Base-by-base conservation (phyloP, 2,888 invertebrate genomes). In the Pristionchus entomophagus region DNA sequence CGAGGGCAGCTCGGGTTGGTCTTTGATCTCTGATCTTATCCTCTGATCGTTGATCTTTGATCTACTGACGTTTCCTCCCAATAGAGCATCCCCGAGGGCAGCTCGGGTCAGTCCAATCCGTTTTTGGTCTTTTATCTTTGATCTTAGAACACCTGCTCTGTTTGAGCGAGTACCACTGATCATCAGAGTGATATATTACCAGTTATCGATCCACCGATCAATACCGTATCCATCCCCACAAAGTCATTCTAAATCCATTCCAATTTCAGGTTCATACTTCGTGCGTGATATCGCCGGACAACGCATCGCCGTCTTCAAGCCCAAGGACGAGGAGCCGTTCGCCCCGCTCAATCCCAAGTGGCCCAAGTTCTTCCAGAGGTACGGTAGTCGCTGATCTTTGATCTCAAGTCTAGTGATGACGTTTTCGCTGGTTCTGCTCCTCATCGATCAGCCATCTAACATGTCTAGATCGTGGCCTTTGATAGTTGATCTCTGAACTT, bases 301-400 rank as follows among this genome's bases (percentile, higher is more conserved):
- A 96, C 96, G 96, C 91, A 96, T 99, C 93, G 98, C 96, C 85
- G 99, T 99, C 53, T 99, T 98, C 94, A 99, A 99, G 94, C 99
- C 99, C 1, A 99, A 99, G 95, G 98, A 99, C 94, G 99, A 99
- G 94, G 99, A 99, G 94, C 99, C 99, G 0, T 99, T 99, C 94
- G 99, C 99, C 17, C 95, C 97, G 89, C 95, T 98, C 92, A 99
- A 99, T 95, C 99, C 99, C 51, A 99, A 99, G 94, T 99, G 99
- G 99, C 99, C 97, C 59, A 99, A 99, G 95, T 99, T 97, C 97
- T 97, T 99, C 96, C 99, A 99, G 95, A 87, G 86, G 88, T 88
- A 45, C 19, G 35, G n/a, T 77, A 65, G 35, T n/a, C 10, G 49
- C n/a, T n/a, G n/a, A n/a, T n/a, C n/a, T n/a, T n/a, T n/a, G n/a